These are phyloP conservation scores for Eulemur albifrons DNA, from an alignment of 2,797 vertebrate species.

Conservation along the genomic window DNA sequence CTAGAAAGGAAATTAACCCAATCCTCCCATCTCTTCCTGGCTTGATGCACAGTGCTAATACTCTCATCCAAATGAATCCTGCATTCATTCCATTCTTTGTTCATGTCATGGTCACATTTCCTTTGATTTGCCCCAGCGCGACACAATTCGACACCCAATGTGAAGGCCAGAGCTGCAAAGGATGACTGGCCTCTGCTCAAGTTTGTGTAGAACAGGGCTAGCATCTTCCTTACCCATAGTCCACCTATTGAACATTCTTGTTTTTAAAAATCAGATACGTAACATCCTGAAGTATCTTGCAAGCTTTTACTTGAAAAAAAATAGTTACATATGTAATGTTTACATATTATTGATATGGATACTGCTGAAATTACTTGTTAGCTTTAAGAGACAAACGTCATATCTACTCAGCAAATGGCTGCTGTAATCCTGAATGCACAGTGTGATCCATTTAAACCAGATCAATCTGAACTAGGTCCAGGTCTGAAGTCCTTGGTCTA, in stretches of 20 bases:
- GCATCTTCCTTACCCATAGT: not conserved
- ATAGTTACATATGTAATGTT: not conserved
- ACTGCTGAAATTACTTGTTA: not conserved
- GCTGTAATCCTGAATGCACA: not conserved
- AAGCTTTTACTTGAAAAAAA: not conserved
- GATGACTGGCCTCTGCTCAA: not conserved
- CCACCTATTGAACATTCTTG: not conserved
- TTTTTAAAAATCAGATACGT: not conserved
- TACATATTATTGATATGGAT: not conserved
- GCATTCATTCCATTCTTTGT: not conserved
- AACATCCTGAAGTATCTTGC: not conserved
- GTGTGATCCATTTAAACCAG: not conserved
- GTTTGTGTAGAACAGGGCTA: not conserved
- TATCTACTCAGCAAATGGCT: not conserved
- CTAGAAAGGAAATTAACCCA: constrained; percentile 55
- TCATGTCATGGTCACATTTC: not conserved
- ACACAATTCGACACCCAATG: not conserved
- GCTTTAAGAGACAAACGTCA: not conserved
- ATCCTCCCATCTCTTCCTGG: not conserved
- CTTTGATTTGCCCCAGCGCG: not conserved
- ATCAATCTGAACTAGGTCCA: not conserved
- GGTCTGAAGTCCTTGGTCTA: not conserved
- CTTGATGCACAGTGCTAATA: not conserved
- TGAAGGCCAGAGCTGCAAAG: not conserved
- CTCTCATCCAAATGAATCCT: not conserved